A percentile compares a stretch with the other conserved stretches of the same genome.
phyloP scores from a whole-genome alignment of 2,113 vertebrate species.

The Oryzias melastigma region DNA sequence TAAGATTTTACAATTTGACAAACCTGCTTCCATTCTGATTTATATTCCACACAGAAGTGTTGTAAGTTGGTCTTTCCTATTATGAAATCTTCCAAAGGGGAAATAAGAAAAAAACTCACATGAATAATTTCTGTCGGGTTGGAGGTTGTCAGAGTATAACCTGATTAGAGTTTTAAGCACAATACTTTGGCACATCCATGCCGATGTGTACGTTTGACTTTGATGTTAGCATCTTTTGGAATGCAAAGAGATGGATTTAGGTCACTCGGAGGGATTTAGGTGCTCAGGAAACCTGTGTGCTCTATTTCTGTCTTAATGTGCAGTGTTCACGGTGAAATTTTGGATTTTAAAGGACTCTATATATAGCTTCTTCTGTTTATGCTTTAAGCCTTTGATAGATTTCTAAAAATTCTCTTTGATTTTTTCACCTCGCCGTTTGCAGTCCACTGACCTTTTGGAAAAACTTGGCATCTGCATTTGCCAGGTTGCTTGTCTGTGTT shows the following conservation, averaged over 20 bases:
- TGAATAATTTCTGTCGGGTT: slow-evolving; percentile 51
- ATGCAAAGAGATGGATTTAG: slow-evolving; percentile 51
- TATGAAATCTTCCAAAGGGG: slow-evolving; percentile 22
- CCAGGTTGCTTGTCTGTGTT: slow-evolving; percentile 42
- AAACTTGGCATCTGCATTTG: slow-evolving; percentile 39
- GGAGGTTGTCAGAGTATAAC: slow-evolving; percentile 52
- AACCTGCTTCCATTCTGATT: too few species aligned
- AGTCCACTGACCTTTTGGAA: slow-evolving; percentile 34
- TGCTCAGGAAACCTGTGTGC: slow-evolving; percentile 29
- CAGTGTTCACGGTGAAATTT: slow-evolving; percentile 19
- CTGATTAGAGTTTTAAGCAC: slow-evolving; percentile 48
- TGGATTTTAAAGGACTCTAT: slow-evolving; percentile 16
- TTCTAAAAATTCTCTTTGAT: slow-evolving; percentile 10
- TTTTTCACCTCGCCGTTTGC: slow-evolving; percentile 33
- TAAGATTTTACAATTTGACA: too few species aligned
- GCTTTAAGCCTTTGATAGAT: slow-evolving; percentile 12
- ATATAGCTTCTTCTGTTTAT: slow-evolving; percentile 10
- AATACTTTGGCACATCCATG: slow-evolving; percentile 42
- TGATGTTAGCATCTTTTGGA: slow-evolving; percentile 51
- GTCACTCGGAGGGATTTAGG: slow-evolving; percentile 49
- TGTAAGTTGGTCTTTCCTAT: too few species aligned
- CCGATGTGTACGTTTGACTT: slow-evolving; percentile 50
- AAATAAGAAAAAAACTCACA: slow-evolving; percentile 12
- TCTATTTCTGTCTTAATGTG: slow-evolving; percentile 29
- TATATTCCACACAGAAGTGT: too few species aligned